phyloP scores from a whole-genome alignment of 2,797 vertebrate species.

The Okamejei kenojei region DNA sequence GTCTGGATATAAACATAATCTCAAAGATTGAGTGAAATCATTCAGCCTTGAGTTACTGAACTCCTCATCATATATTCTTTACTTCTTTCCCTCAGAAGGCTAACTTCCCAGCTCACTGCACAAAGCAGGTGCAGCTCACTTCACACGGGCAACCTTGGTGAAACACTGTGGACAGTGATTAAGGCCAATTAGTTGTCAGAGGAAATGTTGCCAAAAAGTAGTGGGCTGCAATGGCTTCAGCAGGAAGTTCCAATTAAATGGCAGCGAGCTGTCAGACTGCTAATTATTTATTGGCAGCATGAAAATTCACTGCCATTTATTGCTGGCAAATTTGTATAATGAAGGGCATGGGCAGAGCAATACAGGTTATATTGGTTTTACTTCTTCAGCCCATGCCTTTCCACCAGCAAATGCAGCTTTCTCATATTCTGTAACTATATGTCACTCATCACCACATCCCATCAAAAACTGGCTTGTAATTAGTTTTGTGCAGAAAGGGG shows the following conservation, averaged over 20 bases:
- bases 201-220: neutral
- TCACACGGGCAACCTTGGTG: neutral
- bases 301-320: neutral
- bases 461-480: neutral
- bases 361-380: neutral
- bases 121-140: neutral
- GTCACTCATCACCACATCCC: neutral
- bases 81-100: neutral
- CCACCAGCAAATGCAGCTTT: neutral
- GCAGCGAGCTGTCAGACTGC: neutral
- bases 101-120: neutral
- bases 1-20: neutral
- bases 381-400: neutral
- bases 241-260: neutral
- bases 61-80: neutral
- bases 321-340: neutral
- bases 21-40: neutral
- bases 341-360: neutral
- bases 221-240: neutral
- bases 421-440: neutral
- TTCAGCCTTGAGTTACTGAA: neutral
- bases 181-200: conserved; percentile 14
- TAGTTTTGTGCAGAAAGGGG: neutral
- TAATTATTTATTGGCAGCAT: conserved; percentile 15
- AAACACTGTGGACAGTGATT: neutral